Evolutionary conservation across 2,797 vertebrate species (phyloP), one percentile per base, ranked within the genome.

Genomic region (Toxotes lorentzi): DNA sequence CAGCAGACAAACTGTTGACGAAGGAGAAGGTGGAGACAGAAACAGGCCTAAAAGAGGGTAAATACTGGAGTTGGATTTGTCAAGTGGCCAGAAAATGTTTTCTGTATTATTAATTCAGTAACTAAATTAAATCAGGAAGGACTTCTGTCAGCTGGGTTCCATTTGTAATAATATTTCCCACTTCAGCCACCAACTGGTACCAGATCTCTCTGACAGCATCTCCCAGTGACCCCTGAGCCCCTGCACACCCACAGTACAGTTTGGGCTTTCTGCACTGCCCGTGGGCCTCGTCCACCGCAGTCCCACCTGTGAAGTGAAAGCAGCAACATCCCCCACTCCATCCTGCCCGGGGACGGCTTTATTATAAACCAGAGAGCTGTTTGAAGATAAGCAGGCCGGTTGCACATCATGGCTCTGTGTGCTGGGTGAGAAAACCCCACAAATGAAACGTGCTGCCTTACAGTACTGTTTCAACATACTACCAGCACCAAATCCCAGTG

Each of bases 341-440:
- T 56, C 70, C 66, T 30, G 38, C 14, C 38, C 51, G 66, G 50
- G 48, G 63, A 78, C 75, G 62, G 72, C 72, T 89, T 85, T 85
- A 90, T 90, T 79, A 81, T 24, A 32, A 85, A 75, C 80, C 75
- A 30, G 85, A 87, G 82, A 84, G 82, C 81, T 65, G 66, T 87
- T 83, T 69, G 63, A 61, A 66, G 83, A 77, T 74, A 77, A 84
- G 74, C 75, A 71, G 68, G 24, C 70, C 17, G 34, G 73, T 43
- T 51, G 66, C 84, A 74, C 67, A 54, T 63, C 70, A 30, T 4
- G 24, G 54, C 71, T 77, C 35, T 41, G 40, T 59, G 58, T 73
- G 81, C 74, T 57, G 70, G 47, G 73, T 58, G 3, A 65, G 74
- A 64, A 86, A 83, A 58, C n/a, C 58, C 47, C 23, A 78, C 64